A percentile compares a stretch with the other conserved stretches of the same genome.
phyloP scores from a whole-genome alignment of 1,140 invertebrate species.

The Drosophila miranda region DNA sequence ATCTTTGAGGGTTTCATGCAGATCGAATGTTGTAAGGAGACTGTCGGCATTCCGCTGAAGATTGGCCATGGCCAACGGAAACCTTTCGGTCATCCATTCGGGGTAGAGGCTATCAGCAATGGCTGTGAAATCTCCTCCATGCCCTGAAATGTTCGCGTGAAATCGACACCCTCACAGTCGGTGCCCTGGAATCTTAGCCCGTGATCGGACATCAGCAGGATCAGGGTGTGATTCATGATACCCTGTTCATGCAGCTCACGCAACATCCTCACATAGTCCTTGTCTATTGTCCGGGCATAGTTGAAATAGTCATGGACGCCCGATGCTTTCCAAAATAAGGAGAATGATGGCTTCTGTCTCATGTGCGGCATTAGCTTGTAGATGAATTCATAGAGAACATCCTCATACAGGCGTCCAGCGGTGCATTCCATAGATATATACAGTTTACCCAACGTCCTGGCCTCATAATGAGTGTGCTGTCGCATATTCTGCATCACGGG shows the following conservation, averaged over 20 bases:
- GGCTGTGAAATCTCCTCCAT: slow-evolving; percentile 21
- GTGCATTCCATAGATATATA: background rate
- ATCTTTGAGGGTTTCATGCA: slow-evolving; percentile 87
- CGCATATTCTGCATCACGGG: slow-evolving; percentile 3
- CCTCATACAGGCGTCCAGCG: slow-evolving; percentile 6
- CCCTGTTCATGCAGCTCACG: background rate
- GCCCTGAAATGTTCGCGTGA: background rate
- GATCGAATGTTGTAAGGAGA: slow-evolving; percentile 91
- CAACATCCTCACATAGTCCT: slow-evolving; percentile 1
- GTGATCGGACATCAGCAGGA: slow-evolving; percentile 18
- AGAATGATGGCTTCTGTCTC: slow-evolving; percentile 5
- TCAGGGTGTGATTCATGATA: slow-evolving; percentile 13
- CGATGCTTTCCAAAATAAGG: slow-evolving; percentile 10
- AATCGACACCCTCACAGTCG: background rate
- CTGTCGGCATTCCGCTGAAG: slow-evolving; percentile 87
- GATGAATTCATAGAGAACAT: slow-evolving; percentile 6
- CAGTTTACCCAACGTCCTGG: too few relatives aligned
- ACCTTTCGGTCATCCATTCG: slow-evolving; percentile 3
- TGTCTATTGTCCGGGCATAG: slow-evolving; percentile 9
- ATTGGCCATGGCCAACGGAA: slow-evolving; percentile 83
- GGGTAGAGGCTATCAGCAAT: slow-evolving; percentile 21
- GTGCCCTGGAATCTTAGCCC: background rate
- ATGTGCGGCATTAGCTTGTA: slow-evolving; percentile 18
- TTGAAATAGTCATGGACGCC: slow-evolving; percentile 1
- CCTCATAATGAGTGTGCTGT: background rate